Evolutionary conservation across 2,888 invertebrate genomes (phyloP), one percentile per base, ranked within the genome.

Genomic region (Gryllus longicercus): DNA sequence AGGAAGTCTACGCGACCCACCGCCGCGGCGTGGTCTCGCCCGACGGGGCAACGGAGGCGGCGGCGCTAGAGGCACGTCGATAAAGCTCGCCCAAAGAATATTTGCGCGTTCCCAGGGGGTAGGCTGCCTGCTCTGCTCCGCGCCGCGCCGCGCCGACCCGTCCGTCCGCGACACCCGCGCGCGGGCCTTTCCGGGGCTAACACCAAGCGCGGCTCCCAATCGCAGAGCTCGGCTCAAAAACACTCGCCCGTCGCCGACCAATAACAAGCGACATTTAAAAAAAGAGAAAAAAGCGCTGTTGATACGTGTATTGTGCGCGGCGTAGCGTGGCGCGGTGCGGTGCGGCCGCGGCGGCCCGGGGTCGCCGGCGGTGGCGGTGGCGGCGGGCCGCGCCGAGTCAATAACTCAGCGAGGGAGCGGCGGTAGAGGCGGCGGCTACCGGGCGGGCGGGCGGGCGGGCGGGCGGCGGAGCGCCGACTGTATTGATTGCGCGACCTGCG

Each of bases 231-330:
- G 63, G 63, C 63, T 63, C 63, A 63, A 63, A 38, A 38, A 63
- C 63, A 63, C 63, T 63, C 63, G 63, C n/a, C 63, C 16, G 4
- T 14, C 63, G 63, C 63, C 16, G n/a, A n/a, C 63, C 63, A 63
- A 63, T 63, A 63, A 63, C 63, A 63, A 63, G 63, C 63, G 63
- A 14, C 16, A 63, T 16, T 1, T 63, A 16, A 63, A 63, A 51
- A 63, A 18, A 63, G n/a, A 63, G n/a, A 63, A 63, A 18, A 63
- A 63, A 63, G n/a, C 63, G 63, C 16, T 63, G 63, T 63, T 63
- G 63, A 63, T 63, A 63, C 63, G 63, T 63, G 63, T 63, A 14
- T 63, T 63, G 63, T 63, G 63, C 78, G 78, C 78, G 75, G 38
- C 14, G 23, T 12, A 14, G 25, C 38, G 21, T 21, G 49, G 38